A percentile compares a stretch with the other conserved stretches of the same genome.
These are phyloP conservation scores for Papilio protenor DNA, from an alignment of 2,888 invertebrate species.

Conservation along the genomic window DNA sequence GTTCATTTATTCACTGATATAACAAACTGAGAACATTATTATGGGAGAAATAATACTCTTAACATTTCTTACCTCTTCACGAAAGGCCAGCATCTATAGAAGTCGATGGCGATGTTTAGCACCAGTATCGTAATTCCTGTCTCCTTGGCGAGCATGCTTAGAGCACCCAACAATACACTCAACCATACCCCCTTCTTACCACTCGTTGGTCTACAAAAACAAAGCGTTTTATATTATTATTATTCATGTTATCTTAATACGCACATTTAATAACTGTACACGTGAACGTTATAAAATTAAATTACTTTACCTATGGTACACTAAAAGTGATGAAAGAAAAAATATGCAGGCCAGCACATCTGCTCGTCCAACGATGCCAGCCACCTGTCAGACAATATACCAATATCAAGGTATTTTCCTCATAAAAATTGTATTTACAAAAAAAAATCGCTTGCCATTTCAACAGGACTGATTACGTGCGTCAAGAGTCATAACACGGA, in stretches of 20 bases:
- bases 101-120: constrained; percentile 91
- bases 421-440: too few species aligned
- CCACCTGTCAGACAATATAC: constrained; percentile 85
- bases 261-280: constrained; percentile 27
- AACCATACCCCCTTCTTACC: constrained; percentile 85
- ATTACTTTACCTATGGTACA: constrained; percentile 90
- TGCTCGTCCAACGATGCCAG: constrained; percentile 94
- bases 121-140: constrained; percentile 91
- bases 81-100: constrained; percentile 90
- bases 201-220: constrained; percentile 68
- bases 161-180: constrained; percentile 88
- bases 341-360: constrained; percentile 94
- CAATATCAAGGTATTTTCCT: not conserved
- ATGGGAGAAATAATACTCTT: not conserved
- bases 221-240: not conserved
- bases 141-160: constrained; percentile 95
- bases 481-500: not conserved
- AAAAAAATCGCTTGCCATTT: not conserved
- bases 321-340: constrained; percentile 91
- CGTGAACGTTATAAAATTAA: constrained; percentile 29
- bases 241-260: not conserved
- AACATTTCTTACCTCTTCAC: constrained; percentile 84
- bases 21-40: too few species aligned
- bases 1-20: too few species aligned
- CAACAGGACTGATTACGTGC: not conserved